A percentile compares a stretch with the other conserved stretches of the same genome.
phyloP scores from a whole-genome alignment of 1,140 invertebrate species.

The Gonatopus flavifemur region DNA sequence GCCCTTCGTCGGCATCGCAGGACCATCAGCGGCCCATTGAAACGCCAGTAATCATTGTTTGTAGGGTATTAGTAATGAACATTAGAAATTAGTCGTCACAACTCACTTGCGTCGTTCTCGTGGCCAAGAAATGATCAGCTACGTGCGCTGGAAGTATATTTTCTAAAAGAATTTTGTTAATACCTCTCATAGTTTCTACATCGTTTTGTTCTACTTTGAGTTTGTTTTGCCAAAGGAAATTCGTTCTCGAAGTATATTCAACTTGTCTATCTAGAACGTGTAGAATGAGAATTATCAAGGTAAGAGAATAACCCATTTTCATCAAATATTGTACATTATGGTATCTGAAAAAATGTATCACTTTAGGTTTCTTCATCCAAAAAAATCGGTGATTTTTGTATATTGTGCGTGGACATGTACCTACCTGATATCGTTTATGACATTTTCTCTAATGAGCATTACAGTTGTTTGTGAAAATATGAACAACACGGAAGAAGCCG shows the following conservation, averaged over 20 bases:
- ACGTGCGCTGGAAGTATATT: conserved; percentile 97
- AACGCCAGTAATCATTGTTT: too few species aligned
- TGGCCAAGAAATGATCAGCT: conserved; percentile 85
- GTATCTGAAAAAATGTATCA: conserved; percentile 61
- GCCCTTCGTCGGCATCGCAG: too few species aligned
- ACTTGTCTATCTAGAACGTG: conserved; percentile 83
- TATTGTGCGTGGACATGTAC: too few species aligned
- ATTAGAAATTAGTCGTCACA: too few species aligned
- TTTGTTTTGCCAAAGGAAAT: conserved; percentile 92
- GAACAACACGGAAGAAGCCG: conserved; percentile 56
- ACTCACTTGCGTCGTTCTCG: conserved; percentile 64
- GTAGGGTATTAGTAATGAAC: too few species aligned
- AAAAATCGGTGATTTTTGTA: neutral
- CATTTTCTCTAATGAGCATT: conserved; percentile 65
- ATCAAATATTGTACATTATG: conserved; percentile 66
- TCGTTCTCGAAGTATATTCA: conserved; percentile 82
- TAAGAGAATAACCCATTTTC: conserved; percentile 65
- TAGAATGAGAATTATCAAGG: conserved; percentile 67
- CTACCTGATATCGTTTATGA: conserved; percentile 61
- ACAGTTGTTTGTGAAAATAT: conserved; percentile 35
- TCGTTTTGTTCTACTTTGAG: conserved; percentile 90
- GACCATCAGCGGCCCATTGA: too few species aligned
- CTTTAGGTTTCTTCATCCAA: neutral
- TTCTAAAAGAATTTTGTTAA: conserved; percentile 92
- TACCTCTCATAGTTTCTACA: conserved; percentile 91